Base-by-base conservation (phyloP, 2,113 vertebrate genomes). In the Lampris megalopsis region DNA sequence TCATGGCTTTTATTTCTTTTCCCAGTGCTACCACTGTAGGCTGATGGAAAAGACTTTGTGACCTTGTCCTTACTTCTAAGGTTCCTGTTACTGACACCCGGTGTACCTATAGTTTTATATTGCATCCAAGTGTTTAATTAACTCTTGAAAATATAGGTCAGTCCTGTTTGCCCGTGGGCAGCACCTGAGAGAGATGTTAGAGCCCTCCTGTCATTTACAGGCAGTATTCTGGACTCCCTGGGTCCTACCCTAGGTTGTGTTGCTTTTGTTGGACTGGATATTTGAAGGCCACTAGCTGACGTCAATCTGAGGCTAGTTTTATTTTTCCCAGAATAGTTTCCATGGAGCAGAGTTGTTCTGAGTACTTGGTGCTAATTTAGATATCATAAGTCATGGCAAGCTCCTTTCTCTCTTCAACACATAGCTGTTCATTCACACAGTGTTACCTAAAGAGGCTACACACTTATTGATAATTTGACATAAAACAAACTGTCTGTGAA, bases 291-390 rank as follows among this genome's bases (percentile, higher is more conserved):
- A 80, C 67, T 10, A 52, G 79, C 78, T 92, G 91, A 91, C 90
- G 90, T 94, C 91, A 91, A 45, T 85, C 37, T 54, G 72, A 61
- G 58, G 41, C 37, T 42, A 59, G 50, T 82, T 75, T 81, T 75
- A 69, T 79, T 76, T 76, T 66, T 75, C 62, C 65, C 75, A 70
- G 64, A 81, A 56, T 65, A 52, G 93, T 94, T 95, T 91, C 91
- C 91, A 94, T 94, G 91, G 92, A 81, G 80, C 79, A 10, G 63
- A 64, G 63, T 88, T 86, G 79, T 89, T 90, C 80, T 80, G 73
- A 87, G 80, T 71, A 71, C 72, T 79, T 49, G 49, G 62, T 83
- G 74, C 75, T 87, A 86, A 90, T 90, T 90, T 89, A 86, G 77
- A 77, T 65, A 68, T 88, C 78, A 85, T 92, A 85, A 89, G 83